Percentiles rank a stretch among this genome's conserved stretches.
These are phyloP conservation scores for Halcyon senegalensis DNA, from an alignment of 2,113 vertebrate species.

Conservation along the genomic window DNA sequence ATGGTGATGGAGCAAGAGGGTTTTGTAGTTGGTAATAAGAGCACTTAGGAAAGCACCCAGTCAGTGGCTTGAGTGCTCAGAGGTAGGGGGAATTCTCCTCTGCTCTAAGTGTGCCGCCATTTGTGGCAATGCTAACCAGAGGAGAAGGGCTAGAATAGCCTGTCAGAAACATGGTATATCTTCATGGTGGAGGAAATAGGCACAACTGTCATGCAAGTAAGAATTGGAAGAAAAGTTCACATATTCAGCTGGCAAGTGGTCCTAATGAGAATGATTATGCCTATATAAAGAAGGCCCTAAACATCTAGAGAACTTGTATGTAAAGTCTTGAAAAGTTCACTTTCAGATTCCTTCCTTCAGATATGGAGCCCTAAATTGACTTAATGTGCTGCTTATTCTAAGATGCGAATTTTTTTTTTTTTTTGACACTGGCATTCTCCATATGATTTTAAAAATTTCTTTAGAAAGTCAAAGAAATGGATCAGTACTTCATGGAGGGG, in stretches of 20 bases:
- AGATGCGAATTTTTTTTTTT: background rate
- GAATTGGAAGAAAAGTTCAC: background rate
- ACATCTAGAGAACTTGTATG: background rate
- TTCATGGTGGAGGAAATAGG: background rate
- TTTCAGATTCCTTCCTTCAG: background rate
- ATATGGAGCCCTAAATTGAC: background rate
- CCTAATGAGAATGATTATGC: background rate
- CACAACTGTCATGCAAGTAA: background rate
- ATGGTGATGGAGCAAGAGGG: background rate
- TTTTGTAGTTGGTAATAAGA: background rate
- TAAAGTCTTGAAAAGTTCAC: background rate
- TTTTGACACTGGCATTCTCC: background rate
- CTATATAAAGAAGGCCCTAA: background rate
- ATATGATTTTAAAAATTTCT: background rate
- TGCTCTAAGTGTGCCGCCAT: background rate
- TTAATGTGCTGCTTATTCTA: background rate
- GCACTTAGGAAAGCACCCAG: background rate
- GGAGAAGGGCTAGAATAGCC: background rate
- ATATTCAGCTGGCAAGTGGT: background rate
- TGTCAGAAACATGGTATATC: rapidly evolving
- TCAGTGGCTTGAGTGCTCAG: background rate
- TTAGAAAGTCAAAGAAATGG: background rate
- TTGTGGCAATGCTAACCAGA: too few relatives aligned
- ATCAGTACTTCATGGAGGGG: background rate
- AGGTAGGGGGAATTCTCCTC: background rate